Evolutionary conservation across 2,797 vertebrate genomes (phyloP).

Genomic region (Ceryle rudis): DNA sequence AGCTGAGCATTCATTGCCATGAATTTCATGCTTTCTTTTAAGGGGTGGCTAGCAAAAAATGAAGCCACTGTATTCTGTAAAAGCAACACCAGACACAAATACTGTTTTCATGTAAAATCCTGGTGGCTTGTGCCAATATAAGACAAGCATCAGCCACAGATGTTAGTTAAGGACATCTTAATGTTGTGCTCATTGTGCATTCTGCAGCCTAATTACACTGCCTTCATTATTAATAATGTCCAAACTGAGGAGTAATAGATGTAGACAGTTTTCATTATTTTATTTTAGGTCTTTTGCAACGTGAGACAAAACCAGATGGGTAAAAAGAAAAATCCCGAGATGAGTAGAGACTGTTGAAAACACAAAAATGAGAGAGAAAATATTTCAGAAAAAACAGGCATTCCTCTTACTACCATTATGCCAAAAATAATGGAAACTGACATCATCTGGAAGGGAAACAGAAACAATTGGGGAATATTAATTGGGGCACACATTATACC

Average conservation of each 20-base stretch:
- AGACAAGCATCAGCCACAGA: slow-evolving; percentile 40
- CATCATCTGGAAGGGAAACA: slow-evolving; percentile 48
- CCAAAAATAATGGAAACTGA: slow-evolving; percentile 49
- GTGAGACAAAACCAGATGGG: not conserved
- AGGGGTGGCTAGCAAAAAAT: slow-evolving; percentile 2
- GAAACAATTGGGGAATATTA: slow-evolving; percentile 53
- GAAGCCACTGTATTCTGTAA: not conserved
- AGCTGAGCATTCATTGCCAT: not conserved
- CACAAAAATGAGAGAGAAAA: not conserved
- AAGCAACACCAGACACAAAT: slow-evolving; percentile 6
- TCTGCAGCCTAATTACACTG: slow-evolving; percentile 61
- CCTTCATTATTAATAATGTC: slow-evolving; percentile 50
- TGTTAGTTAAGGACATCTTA: slow-evolving; percentile 56
- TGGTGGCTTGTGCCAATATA: slow-evolving; percentile 27
- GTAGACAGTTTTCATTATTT: slow-evolving; percentile 43
- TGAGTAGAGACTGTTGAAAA: not conserved
- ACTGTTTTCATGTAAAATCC: slow-evolving; percentile 10
- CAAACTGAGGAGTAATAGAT: slow-evolving; percentile 23
- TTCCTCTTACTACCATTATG: not conserved
- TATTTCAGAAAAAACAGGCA: not conserved
- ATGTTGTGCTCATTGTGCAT: slow-evolving; percentile 24
- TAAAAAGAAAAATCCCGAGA: not conserved
- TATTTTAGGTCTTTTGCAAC: not conserved
- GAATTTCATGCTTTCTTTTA: not conserved
- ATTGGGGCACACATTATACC: slow-evolving; percentile 15